Conservation (phyloP, 2,113 vertebrate species). For the Tinamus guttatus region DNA sequence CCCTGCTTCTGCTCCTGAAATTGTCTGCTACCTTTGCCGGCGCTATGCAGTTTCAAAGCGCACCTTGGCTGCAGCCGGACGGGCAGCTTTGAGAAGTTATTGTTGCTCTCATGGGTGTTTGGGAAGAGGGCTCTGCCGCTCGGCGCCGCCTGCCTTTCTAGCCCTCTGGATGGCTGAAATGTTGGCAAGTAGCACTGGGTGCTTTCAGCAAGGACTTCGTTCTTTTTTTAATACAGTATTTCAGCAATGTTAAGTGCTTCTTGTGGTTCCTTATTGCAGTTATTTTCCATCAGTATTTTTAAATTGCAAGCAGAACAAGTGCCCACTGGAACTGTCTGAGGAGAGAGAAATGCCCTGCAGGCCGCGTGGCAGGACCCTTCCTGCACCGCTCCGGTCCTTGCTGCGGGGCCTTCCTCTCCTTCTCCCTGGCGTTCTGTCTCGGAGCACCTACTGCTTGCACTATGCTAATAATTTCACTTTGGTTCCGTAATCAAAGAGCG, state of each 20-base stretch:
- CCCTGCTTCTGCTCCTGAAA: neutral
- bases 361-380: fast-evolving
- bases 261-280: neutral
- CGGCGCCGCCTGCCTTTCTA: neutral
- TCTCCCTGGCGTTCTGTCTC: neutral
- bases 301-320: neutral
- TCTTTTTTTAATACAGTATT: neutral
- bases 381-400: neutral
- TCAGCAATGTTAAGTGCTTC: neutral
- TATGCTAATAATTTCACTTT: neutral
- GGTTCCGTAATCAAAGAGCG: neutral
- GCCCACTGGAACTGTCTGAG: neutral
- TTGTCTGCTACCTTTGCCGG: neutral
- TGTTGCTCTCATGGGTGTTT: too few relatives aligned
- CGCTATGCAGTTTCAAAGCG: neutral
- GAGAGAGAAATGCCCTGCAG: neutral
- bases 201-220: neutral
- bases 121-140: too few relatives aligned
- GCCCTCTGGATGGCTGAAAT: neutral
- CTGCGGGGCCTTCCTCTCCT: neutral
- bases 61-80: neutral
- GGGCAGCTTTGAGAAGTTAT: neutral
- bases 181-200: neutral
- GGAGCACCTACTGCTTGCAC: neutral
- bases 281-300: neutral